Evolutionary conservation across 2,888 invertebrate genomes (phyloP).

Genomic region (Dasypogon diadema): DNA sequence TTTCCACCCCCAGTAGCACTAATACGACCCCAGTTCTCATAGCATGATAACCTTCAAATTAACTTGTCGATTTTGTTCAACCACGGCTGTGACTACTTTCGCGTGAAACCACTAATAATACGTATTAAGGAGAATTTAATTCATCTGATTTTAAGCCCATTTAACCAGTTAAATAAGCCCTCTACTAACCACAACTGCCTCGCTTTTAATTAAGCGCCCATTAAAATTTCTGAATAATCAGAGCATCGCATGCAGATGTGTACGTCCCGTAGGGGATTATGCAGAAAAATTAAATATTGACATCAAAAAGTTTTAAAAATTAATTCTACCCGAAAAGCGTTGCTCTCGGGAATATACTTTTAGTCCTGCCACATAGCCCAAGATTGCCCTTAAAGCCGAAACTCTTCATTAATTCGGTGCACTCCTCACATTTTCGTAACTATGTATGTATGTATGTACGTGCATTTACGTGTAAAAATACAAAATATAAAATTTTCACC

Average conservation of each 20-base stretch:
- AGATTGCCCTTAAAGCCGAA: background rate
- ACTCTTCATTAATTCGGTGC: conserved; percentile 26
- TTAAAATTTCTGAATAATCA: conserved; percentile 28
- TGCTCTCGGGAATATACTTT: background rate
- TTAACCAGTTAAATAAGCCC: conserved; percentile 29
- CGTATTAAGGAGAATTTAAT: conserved; percentile 42
- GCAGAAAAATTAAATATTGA: conserved; percentile 17
- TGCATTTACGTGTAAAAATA: conserved; percentile 45
- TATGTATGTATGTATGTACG: conserved; percentile 27
- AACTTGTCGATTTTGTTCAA: conserved; percentile 6
- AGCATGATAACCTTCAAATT: conserved; percentile 10
- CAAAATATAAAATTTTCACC: conserved; percentile 45
- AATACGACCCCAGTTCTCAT: too few relatives aligned
- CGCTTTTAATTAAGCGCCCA: conserved; percentile 34
- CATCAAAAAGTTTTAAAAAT: conserved; percentile 21
- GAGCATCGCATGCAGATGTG: conserved; percentile 2
- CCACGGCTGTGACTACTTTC: background rate
- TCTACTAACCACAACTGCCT: background rate
- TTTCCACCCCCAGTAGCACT: too few relatives aligned
- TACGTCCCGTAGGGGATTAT: background rate
- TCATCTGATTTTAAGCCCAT: background rate
- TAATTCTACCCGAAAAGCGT: background rate
- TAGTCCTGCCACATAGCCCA: background rate
- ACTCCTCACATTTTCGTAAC: conserved; percentile 34
- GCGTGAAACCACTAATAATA: conserved; percentile 29